phyloP scores from a whole-genome alignment of 2,888 invertebrate species.

The Cheilosia impressa region DNA sequence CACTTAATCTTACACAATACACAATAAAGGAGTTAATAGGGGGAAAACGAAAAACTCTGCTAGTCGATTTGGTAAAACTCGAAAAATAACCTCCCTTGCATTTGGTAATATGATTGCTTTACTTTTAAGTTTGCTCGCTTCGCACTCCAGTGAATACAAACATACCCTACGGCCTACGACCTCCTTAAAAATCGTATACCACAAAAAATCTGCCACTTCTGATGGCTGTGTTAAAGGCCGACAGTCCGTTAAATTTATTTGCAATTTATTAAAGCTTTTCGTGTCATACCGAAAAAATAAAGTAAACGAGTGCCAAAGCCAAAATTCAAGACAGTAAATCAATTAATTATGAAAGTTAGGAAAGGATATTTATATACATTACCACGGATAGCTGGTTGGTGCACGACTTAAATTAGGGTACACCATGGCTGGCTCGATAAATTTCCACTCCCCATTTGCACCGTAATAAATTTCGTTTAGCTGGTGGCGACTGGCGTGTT shows the following conservation, averaged over 20 bases:
- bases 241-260: neutral
- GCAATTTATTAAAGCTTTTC: neutral
- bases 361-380: neutral
- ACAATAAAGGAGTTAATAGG: too few relatives aligned
- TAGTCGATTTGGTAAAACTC: too few relatives aligned
- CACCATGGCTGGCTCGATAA: conserved; percentile 30
- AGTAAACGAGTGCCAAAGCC: neutral
- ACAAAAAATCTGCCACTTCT: too few relatives aligned
- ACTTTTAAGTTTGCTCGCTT: too few relatives aligned
- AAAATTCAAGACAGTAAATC: conserved; percentile 24
- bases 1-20: too few relatives aligned
- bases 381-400: neutral
- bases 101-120: too few relatives aligned
- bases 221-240: too few relatives aligned
- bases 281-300: neutral
- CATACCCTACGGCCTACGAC: too few relatives aligned
- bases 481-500: conserved; percentile 19
- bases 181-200: too few relatives aligned
- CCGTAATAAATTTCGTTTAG: conserved; percentile 71
- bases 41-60: too few relatives aligned
- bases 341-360: conserved; percentile 36
- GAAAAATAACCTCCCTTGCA: too few relatives aligned
- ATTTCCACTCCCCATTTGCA: conserved; percentile 66
- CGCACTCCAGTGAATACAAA: too few relatives aligned
- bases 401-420: neutral